Evolutionary conservation across 2,888 invertebrate genomes (phyloP).

Genomic region (Petrophora chlorosata): DNA sequence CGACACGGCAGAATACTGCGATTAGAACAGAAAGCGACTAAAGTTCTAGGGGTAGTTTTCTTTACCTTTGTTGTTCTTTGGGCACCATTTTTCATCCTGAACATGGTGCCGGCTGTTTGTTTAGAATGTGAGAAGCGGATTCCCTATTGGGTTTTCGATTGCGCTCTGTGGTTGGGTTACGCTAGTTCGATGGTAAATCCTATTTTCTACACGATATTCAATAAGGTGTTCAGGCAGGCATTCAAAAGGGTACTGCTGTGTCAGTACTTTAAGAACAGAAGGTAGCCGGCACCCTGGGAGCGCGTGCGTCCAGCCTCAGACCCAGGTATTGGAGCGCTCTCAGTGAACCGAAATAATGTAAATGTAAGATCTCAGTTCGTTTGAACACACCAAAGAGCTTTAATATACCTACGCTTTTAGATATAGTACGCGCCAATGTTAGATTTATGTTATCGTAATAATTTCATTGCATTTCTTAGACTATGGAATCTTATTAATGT

Average conservation of each 20-base stretch:
- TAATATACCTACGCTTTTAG: slow-evolving; percentile 58
- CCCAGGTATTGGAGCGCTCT: slow-evolving; percentile 75
- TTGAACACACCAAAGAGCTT: slow-evolving; percentile 62
- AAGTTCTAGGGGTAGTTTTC: slow-evolving; percentile 96
- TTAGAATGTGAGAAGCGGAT: slow-evolving; percentile 90
- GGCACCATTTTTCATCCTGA: slow-evolving; percentile 97
- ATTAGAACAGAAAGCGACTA: slow-evolving; percentile 97
- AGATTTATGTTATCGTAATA: slow-evolving; percentile 11
- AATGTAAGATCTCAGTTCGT: slow-evolving; percentile 75
- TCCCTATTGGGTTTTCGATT: slow-evolving; percentile 91
- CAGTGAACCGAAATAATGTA: slow-evolving; percentile 73
- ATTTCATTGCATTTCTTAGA: neutral
- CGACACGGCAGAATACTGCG: slow-evolving; percentile 93
- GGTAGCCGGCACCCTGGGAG: slow-evolving; percentile 82
- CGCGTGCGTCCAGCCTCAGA: slow-evolving; percentile 76
- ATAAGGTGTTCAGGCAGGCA: slow-evolving; percentile 95
- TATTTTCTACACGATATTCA: slow-evolving; percentile 97
- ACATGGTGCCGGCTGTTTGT: slow-evolving; percentile 93
- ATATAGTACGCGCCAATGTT: slow-evolving; percentile 39
- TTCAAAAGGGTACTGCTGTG: slow-evolving; percentile 94
- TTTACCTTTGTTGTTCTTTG: slow-evolving; percentile 97
- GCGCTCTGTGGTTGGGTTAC: slow-evolving; percentile 96
- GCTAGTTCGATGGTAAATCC: slow-evolving; percentile 98
- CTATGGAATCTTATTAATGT: no score
- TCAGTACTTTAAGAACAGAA: slow-evolving; percentile 84